Base-by-base conservation (phyloP, 2,888 invertebrate species). In the Metopia argyrocephala region DNA sequence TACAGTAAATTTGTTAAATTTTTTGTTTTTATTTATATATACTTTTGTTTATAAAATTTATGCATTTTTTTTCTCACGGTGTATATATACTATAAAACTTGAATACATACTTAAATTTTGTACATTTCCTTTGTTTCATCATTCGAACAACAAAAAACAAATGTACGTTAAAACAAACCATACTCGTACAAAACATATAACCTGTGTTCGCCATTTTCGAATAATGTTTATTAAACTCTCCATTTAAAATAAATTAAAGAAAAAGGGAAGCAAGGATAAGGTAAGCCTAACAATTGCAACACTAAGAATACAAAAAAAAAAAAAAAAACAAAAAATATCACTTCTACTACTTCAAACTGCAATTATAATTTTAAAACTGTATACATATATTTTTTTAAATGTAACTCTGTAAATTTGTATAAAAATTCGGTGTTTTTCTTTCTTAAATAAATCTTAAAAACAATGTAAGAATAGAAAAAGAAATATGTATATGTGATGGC, bases 181-280 rank as follows among this genome's bases (percentile, higher is more conserved):
- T 75, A 76, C 68, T 57, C 56, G 31, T 20, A 21, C n/a, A 28
- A 54, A 28, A 71, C 28, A 38, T 25, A 78, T 56, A 68, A 84
- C 84, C 85, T 86, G 86, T 83, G 83, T 87, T 87, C 38, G 87
- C 86, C 84, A 83, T 82, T 84, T 83, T 79, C 59, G 76, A 76
- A 79, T 82, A 81, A 79, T 73, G 75, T 79, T 82, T 81, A 82
- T 69, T n/a, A 80, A 85, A 65, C 71, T 46, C 27, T 20, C 2
- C 76, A 23, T 28, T n/a, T 27, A 68, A 27, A 64, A 82, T 85
- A 83, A 81, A 83, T 84, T 87, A 87, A 89, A 95, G 95, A 96
- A 95, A 93, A 95, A 95, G 92, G 95, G 95, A 92, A 95, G 95
- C 92, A 93, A 95, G 91, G 95, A 96, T 91, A 95, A 95, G 95